Conservation (phyloP, 1,140 invertebrate genomes). For the Agrypnia vestita region DNA sequence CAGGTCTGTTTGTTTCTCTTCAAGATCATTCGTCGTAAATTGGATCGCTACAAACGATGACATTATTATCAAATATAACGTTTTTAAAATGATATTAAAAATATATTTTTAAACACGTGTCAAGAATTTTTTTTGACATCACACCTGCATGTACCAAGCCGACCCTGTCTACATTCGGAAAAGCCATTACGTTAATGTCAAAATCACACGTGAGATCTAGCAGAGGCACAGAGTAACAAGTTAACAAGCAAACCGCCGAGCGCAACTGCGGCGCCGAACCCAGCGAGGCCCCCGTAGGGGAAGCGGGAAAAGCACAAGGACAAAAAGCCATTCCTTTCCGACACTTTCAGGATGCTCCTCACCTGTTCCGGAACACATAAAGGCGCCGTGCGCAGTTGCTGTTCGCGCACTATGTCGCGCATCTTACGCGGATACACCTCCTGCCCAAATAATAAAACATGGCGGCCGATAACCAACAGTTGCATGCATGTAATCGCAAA, state of each 20-base stretch:
- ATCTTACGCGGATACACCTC: slow-evolving; percentile 82
- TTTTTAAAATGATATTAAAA: too few species aligned
- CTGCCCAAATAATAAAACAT: slow-evolving; percentile 67
- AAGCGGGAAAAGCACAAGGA: background rate
- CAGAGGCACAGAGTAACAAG: background rate
- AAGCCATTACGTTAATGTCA: too few species aligned
- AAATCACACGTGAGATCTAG: background rate
- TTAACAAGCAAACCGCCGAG: slow-evolving; percentile 10
- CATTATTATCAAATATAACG: too few species aligned
- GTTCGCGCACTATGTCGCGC: slow-evolving; percentile 79
- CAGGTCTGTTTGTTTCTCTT: too few species aligned
- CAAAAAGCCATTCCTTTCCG: slow-evolving; percentile 21
- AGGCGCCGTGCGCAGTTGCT: slow-evolving; percentile 72
- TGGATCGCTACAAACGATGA: too few species aligned
- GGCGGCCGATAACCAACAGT: slow-evolving; percentile 58
- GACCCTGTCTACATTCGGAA: background rate
- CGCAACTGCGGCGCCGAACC: background rate
- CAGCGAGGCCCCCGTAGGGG: background rate
- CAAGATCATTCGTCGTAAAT: too few species aligned
- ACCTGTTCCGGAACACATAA: slow-evolving; percentile 73
- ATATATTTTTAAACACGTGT: too few species aligned
- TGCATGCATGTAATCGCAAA: slow-evolving; percentile 56
- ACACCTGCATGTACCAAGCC: background rate
- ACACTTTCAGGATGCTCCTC: slow-evolving; percentile 61
- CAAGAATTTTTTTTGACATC: too few species aligned